Percentiles rank a stretch among this genome's conserved stretches.
Conservation (phyloP, 2,888 invertebrate genomes). For the Tubulanus polymorphus region DNA sequence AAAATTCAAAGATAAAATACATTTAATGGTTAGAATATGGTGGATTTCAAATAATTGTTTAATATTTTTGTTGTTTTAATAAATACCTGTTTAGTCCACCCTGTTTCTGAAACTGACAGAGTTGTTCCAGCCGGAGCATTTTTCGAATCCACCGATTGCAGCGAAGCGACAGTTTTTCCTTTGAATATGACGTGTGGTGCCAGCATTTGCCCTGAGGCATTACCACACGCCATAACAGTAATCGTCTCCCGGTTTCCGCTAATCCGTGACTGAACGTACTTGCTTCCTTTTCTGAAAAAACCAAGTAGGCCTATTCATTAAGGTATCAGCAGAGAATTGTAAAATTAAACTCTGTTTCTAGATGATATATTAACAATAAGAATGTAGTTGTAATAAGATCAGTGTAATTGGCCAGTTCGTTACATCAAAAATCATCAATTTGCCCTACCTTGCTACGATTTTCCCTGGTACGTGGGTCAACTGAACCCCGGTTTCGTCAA, state of each 20-base stretch:
- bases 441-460: background rate
- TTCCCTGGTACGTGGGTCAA: background rate
- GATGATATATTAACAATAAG: too few species aligned
- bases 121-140: constrained; percentile 1
- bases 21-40: too few species aligned
- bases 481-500: background rate
- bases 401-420: too few species aligned
- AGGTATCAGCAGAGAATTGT: too few species aligned
- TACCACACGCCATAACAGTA: background rate
- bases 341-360: too few species aligned
- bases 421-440: too few species aligned
- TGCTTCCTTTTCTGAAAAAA: constrained; percentile 2
- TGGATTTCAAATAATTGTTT: too few species aligned
- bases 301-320: too few species aligned
- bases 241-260: background rate
- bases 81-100: constrained; percentile 3
- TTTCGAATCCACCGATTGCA: background rate
- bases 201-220: background rate
- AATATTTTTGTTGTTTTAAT: too few species aligned
- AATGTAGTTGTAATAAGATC: too few species aligned
- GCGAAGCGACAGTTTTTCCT: background rate
- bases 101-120: background rate
- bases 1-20: too few species aligned
- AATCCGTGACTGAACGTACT: background rate
- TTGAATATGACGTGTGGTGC: background rate